Evolutionary conservation across 2,888 invertebrate species (phyloP).

Genomic region (Pachliopta kotzebuea): DNA sequence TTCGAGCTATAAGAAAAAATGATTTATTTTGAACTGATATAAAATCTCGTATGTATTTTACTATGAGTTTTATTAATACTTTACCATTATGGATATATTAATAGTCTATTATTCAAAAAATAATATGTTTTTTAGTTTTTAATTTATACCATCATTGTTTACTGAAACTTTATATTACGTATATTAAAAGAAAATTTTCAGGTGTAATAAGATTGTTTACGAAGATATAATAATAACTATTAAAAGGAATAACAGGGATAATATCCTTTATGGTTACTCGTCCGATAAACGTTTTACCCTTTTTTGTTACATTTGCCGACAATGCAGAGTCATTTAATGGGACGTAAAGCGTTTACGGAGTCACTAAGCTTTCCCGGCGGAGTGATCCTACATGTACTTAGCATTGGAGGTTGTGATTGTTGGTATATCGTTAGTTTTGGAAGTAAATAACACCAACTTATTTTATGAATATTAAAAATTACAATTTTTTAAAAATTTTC

Average conservation of each 20-base stretch:
- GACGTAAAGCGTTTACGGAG: slow-evolving; percentile 18
- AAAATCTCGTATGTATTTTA: not conserved
- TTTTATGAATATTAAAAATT: too few relatives aligned
- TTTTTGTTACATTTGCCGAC: slow-evolving; percentile 25
- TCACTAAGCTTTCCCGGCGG: slow-evolving; percentile 14
- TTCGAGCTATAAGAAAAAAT: not conserved
- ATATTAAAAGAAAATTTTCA: too few relatives aligned
- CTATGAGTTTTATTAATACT: too few relatives aligned
- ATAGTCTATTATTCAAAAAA: too few relatives aligned
- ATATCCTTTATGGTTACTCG: not conserved
- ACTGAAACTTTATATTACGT: too few relatives aligned
- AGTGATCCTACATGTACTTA: slow-evolving; percentile 11
- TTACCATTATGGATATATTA: too few relatives aligned
- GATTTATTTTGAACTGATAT: not conserved
- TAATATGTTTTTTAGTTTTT: too few relatives aligned
- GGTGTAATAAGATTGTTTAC: too few relatives aligned
- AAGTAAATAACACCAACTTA: not conserved
- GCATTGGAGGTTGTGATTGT: not conserved
- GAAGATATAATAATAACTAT: not conserved
- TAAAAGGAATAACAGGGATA: not conserved
- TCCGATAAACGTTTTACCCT: slow-evolving; percentile 3
- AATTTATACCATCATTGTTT: too few relatives aligned
- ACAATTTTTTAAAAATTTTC: too few relatives aligned
- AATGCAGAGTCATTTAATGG: slow-evolving; percentile 22
- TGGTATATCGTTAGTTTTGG: not conserved